Evolutionary conservation across 2,113 vertebrate species (phyloP), one percentile per base, ranked within the genome.

Genomic region (Calyptommatus sinebrachiatus): DNA sequence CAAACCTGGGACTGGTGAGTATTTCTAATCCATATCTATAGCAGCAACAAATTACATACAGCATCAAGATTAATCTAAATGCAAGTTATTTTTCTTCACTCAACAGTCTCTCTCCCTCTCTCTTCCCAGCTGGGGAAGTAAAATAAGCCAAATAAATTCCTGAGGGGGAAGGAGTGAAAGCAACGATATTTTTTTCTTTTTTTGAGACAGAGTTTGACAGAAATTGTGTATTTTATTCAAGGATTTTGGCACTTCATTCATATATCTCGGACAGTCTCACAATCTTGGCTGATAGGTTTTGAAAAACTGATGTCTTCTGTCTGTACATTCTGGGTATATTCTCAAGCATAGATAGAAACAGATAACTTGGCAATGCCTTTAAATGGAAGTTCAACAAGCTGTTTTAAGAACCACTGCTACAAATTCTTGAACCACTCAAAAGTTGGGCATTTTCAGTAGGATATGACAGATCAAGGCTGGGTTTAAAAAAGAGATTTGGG

Each of bases 1-100:
- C 28, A 69, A 46, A 69, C 68, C 48, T 73, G 22, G 10, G 21
- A n/a, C 60, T 65, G 73, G 14, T 61, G 28, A 26, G 31, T 41
- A 73, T 83, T 78, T 35, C 35, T 67, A 41, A 9, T n/a, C 46
- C 31, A n/a, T 53, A 79, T 68, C 24, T 28, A 63, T 41, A 82
- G 29, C 16, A 28, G 46, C 61, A 82, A 77, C 48, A 71, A 66
- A 72, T 50, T 74, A 53, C 12, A 69, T 31, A 28, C 11, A 57
- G 41, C 73, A 70, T n/a, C 28, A 29, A 74, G 72, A 74, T 53
- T 66, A 73, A 73, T 65, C 46, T 45, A 11, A 21, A 10, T 35
- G 18, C 31, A 41, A 48, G 21, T 35, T 70, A 29, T 31, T 41
- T 74, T 74, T 70, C 26, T 62, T 16, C 12, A 31, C 28, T 57